These are phyloP conservation scores for Pollenia labialis DNA, from an alignment of 2,888 invertebrate species.

Conservation along the genomic window DNA sequence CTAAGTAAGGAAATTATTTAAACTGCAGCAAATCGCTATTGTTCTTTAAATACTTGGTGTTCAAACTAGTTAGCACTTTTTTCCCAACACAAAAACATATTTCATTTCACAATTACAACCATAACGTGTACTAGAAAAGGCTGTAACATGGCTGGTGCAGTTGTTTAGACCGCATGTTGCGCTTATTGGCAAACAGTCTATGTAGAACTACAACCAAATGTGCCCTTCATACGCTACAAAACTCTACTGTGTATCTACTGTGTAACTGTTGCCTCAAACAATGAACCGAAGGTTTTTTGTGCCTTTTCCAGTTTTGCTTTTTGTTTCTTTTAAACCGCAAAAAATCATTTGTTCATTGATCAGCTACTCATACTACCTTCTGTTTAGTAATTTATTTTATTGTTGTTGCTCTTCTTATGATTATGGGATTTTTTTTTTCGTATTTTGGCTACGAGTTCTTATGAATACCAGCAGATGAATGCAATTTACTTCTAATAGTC, in stretches of 20 bases:
- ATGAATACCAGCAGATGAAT: conserved; percentile 28
- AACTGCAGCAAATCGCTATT: conserved; percentile 72
- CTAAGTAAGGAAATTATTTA: conserved; percentile 66
- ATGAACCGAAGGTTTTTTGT: conserved; percentile 43
- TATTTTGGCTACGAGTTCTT: conserved; percentile 18
- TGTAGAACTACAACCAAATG: conserved; percentile 25
- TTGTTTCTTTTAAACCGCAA: conserved; percentile 69
- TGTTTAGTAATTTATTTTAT: conserved; percentile 67
- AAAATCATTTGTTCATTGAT: conserved; percentile 74
- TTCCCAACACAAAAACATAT: conserved; percentile 29
- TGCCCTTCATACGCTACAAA: conserved; percentile 42
- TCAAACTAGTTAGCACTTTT: conserved; percentile 73
- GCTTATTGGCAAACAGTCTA: conserved; percentile 74
- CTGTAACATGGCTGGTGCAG: conserved; percentile 41
- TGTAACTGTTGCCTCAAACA: conserved; percentile 50
- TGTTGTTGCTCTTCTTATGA: conserved; percentile 23
- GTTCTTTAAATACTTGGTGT: conserved; percentile 54
- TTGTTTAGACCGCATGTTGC: conserved; percentile 73
- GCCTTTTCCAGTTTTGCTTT: background rate
- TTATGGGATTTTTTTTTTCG: conserved; percentile 36
- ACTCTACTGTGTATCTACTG: conserved; percentile 38
- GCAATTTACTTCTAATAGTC: conserved; percentile 37
- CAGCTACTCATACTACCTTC: conserved; percentile 71
- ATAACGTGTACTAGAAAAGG: conserved; percentile 44
- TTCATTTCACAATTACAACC: conserved; percentile 9